Evolutionary conservation across 1,140 invertebrate species (phyloP), one percentile per base, ranked within the genome.

Genomic region (Tenebrio molitor): DNA sequence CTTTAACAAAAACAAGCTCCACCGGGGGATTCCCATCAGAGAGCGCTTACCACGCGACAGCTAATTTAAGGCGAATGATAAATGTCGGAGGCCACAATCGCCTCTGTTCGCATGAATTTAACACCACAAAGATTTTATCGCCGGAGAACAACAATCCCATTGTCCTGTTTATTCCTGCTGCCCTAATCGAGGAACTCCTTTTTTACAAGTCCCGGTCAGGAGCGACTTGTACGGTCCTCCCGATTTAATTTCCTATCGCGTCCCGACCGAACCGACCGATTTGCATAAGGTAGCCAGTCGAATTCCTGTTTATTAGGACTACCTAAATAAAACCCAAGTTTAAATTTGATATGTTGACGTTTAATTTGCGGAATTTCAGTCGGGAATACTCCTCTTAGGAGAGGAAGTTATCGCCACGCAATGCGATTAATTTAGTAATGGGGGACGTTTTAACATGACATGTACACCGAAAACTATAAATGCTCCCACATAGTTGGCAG

Each of bases 391-490:
- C 10, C 16, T 10, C 21, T 53, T 4, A 1, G 15, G 5, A 12
- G 19, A 5, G 15, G 21, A 46, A 53, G 19, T 53, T 53, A 53
- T 25, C 19, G 15, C 46, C 46, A 53, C 19, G 19, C 46, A 25
- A 25, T 25, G 46, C 7, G 46, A 53, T 53, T 53, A 53, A 53
- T 3, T 53, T 12, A 5, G 46, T 29, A 53, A 53, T 53, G 15
- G 21, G 21, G 46, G 46, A 53, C 21, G 46, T 1, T n/a, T 53
- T 53, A 25, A 53, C 46, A 53, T 17, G 46, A 29, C 46, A 46
- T 46, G 15, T n/a, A 25, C 46, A 53, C 21, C n/a, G 46, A 53
- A 53, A 53, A 53, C 46, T 53, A 53, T 21, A 53, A 53, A 53
- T 53, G 46, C 7, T 53, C 19, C 46, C 46, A 53, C 46, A 53